Evolutionary conservation across 2,797 vertebrate genomes (phyloP).

Genomic region (Tokudaia tokunoshimensis): DNA sequence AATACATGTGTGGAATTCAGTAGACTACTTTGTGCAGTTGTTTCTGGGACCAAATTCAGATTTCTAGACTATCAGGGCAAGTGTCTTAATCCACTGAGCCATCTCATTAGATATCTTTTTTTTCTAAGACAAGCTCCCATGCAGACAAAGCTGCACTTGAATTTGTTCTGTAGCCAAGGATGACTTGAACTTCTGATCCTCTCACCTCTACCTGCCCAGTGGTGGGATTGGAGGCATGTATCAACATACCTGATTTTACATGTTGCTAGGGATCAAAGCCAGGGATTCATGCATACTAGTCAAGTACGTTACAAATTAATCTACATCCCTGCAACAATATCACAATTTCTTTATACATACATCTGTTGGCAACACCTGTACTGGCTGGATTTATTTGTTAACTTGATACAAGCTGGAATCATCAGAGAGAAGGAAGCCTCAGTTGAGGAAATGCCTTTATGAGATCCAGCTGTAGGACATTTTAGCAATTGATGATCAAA

Average conservation of each 20-base stretch:
- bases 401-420: background rate
- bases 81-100: background rate
- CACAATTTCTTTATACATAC: conserved; percentile 2
- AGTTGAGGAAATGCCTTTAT: background rate
- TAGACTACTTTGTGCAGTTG: background rate
- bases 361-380: background rate
- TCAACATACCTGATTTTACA: no score
- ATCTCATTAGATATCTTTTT: background rate
- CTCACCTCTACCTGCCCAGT: no score
- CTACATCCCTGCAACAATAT: background rate
- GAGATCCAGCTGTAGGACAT: background rate
- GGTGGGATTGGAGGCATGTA: no score
- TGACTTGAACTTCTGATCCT: background rate
- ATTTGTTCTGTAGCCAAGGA: background rate
- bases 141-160: background rate
- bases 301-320: background rate
- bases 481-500: background rate
- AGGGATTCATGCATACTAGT: no score
- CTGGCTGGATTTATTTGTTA: background rate
- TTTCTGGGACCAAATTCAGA: background rate
- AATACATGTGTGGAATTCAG: background rate
- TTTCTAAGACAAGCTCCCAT: background rate
- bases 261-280: no score
- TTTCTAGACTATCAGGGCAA: background rate
- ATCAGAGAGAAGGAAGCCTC: background rate